Evolutionary conservation across 2,888 invertebrate genomes (phyloP), one percentile per base, ranked within the genome.

Genomic region (Podabrus alpinus): DNA sequence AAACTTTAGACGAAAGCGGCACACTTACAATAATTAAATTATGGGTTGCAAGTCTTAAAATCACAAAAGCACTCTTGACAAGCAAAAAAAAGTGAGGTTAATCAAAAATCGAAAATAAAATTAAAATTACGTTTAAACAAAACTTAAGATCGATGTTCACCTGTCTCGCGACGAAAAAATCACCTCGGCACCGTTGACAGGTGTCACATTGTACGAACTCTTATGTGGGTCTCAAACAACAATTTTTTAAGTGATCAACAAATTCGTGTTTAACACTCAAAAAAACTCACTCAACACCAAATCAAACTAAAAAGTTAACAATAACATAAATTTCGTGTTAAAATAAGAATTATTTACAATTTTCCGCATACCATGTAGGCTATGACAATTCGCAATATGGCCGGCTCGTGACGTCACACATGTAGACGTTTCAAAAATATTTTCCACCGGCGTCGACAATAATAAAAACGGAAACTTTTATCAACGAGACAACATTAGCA

Each of bases 321-420:
- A 69, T 61, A 79, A 80, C 79, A 66, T 77, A 83, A 82, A 82
- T 82, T 79, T 72, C 78, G 79, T 76, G 76, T 71, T 71, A 80
- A 79, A 78, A 74, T 72, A 78, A 77, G 62, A 70, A 74, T 73
- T 80, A 79, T 80, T 79, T 78, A 78, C 77, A 79, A 62, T 77
- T 78, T 80, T 83, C 81, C 85, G 83, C 84, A 85, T 84, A 82
- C 81, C 84, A 81, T 78, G 75, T 79, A 80, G 61, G 45, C 71
- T 64, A 82, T 84, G 84, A 83, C 82, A 76, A 78, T 80, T 79
- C 80, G 79, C 85, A 85, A 85, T 84, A 85, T 85, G 85, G 85
- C 85, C 83, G 84, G 80, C 82, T 79, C 70, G 68, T 80, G 81
- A 81, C 81, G 81, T 72, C 77, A 77, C 71, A 67, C 16, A 15